Evolutionary conservation across 1,140 invertebrate genomes (phyloP), one percentile per base, ranked within the genome.

Genomic region (Cherax destructor): DNA sequence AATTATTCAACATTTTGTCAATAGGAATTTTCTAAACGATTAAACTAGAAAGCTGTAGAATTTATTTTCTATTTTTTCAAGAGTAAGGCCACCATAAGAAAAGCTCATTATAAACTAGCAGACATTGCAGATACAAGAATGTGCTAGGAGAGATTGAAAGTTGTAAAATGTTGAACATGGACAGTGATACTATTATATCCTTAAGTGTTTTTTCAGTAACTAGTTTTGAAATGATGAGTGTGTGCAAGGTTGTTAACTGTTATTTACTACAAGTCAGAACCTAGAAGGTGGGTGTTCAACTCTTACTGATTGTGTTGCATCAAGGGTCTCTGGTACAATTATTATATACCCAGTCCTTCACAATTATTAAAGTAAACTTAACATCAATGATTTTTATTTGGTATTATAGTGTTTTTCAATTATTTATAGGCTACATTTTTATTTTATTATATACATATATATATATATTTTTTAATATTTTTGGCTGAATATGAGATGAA

Each of bases 141-240:
- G 30, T 59, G 18, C 24, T 56, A 52, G 47, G 50, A 59, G 13
- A 59, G 50, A 30, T 56, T 59, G 30, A 16, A 56, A 59, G 56
- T 9, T 81, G 61, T 18, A 56, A 49, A n/a, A 56, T 59, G 21
- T 59, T 81, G 56, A 79, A 79, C 30, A 13, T 52, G 52, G 78
- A 24, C 47, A 56, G 56, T 81, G 50, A 59, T 81, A 56, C 47
- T 56, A 21, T 81, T 52, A n/a, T 81, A 59, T 24, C 21, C 16
- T 52, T 81, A 7, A 24, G 79, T 81, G 79, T 81, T 59, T 59
- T 50, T 21, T 56, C 79, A 81, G 79, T 81, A 11, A 81, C 79
- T 30, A 56, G 21, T 81, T 81, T 10, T 59, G 56, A 56, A 79
- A 4, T 56, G 50, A 56, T 59, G 21, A 13, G 78, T 81, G 56